Evolutionary conservation across 92 coral and sea anemone genomes (phyloP).

Genomic region (Porites evermanni): DNA sequence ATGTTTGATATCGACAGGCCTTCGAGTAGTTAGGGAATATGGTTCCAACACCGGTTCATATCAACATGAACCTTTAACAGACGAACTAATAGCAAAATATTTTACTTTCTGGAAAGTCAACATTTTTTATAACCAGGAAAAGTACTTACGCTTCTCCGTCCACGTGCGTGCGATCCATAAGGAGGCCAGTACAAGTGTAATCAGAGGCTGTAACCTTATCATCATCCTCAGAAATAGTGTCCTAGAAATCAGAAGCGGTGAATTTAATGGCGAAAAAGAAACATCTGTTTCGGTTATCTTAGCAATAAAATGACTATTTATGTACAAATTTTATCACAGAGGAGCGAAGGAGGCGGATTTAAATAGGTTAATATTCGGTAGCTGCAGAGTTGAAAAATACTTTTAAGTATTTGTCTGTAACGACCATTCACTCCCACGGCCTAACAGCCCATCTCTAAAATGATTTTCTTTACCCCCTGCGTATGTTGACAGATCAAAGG

Average conservation of each 20-base stretch:
- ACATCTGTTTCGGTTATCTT: constrained; percentile 20
- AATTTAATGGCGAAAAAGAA: not conserved
- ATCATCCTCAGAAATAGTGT: constrained; percentile 6
- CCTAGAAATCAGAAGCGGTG: constrained; percentile 5
- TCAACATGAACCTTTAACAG: not conserved
- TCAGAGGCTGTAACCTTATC: not conserved
- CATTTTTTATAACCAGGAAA: not conserved
- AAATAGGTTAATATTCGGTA: not conserved
- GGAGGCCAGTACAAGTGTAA: not conserved
- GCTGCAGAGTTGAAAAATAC: constrained; percentile 7
- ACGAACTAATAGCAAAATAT: not conserved
- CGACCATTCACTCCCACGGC: not conserved
- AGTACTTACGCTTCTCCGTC: constrained; percentile 35
- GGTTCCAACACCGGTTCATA: not conserved
- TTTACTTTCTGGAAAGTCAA: not conserved
- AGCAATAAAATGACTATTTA: constrained; percentile 33
- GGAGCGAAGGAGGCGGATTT: not conserved
- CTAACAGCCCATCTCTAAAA: not conserved
- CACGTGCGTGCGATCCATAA: constrained; percentile 10
- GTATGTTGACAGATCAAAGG: constrained; percentile 10
- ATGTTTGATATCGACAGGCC: not conserved
- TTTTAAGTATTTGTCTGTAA: not conserved
- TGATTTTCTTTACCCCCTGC: constrained; percentile 39
- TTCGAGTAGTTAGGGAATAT: not conserved
- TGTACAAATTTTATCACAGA: not conserved